Evolutionary conservation across 37 sponge, comb jelly and placozoan genomes (phyloP).

Genomic region (Geodia barretti): DNA sequence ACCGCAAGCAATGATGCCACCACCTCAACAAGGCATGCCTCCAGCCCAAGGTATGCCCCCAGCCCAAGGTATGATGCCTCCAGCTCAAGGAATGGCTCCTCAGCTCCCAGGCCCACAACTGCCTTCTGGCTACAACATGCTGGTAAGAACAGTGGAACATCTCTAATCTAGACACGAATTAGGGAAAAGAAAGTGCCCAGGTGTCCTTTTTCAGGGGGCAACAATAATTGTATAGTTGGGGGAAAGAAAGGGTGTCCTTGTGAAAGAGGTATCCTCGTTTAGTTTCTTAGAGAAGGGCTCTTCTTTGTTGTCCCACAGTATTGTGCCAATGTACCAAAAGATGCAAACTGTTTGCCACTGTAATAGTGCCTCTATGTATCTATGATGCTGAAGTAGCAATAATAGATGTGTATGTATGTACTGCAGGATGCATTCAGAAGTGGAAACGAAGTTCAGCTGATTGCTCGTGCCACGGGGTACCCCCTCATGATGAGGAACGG

Average conservation of each 20-base stretch:
- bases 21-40: not conserved
- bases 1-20: not conserved
- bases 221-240: no score
- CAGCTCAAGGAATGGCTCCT: constrained; percentile 5
- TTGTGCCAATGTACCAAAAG: no score
- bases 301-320: no score
- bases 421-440: constrained; percentile 66
- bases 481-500: constrained; percentile 21
- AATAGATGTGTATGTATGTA: not conserved
- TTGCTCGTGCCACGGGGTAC: constrained; percentile 23
- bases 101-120: constrained; percentile 19
- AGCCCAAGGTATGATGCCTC: not conserved
- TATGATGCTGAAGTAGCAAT: no score
- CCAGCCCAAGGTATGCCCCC: constrained; percentile 6
- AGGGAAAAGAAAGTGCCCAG: not conserved
- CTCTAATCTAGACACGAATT: not conserved
- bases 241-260: no score
- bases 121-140: constrained; percentile 28
- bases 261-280: no score
- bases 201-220: no score
- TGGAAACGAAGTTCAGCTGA: constrained; percentile 62
- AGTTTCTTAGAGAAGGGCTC: no score
- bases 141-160: no score
- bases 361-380: no score
- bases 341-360: no score